Percentiles rank a stretch among this genome's conserved stretches.
These are phyloP conservation scores for Argyrosomus regius DNA, from an alignment of 2,797 vertebrate species.

Conservation along the genomic window DNA sequence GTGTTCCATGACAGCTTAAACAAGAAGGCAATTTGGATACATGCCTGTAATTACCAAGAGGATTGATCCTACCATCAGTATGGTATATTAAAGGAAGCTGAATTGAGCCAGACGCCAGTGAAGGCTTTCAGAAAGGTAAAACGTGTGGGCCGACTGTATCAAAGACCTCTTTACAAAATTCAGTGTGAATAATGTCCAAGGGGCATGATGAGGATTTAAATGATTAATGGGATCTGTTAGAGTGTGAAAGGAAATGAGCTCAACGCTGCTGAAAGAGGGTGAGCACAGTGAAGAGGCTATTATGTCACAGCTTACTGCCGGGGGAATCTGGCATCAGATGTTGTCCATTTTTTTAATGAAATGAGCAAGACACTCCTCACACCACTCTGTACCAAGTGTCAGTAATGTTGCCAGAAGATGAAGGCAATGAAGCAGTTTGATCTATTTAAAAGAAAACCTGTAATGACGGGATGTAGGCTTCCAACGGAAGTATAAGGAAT, in stretches of 20 bases:
- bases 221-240: constrained; percentile 64
- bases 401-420: background rate
- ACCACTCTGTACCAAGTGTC: background rate
- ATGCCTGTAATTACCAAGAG: background rate
- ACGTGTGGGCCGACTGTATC: constrained; percentile 39
- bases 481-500: background rate
- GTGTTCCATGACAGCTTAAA: constrained; percentile 4
- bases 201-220: constrained; percentile 53
- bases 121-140: constrained; percentile 34
- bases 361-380: constrained; percentile 24
- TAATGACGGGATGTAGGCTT: background rate
- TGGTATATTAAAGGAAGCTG: background rate
- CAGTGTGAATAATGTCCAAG: constrained; percentile 50
- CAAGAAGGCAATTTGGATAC: background rate
- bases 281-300: constrained; percentile 43
- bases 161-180: constrained; percentile 41
- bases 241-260: constrained; percentile 58
- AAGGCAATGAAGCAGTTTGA: background rate
- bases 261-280: constrained; percentile 32
- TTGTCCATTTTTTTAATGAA: constrained; percentile 39
- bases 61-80: constrained; percentile 8
- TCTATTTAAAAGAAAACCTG: constrained; percentile 6
- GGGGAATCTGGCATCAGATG: constrained; percentile 51
- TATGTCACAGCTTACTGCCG: constrained; percentile 52
- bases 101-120: background rate